Evolutionary conservation across 1,140 invertebrate species (phyloP).

Genomic region (Helicoverpa armigera): DNA sequence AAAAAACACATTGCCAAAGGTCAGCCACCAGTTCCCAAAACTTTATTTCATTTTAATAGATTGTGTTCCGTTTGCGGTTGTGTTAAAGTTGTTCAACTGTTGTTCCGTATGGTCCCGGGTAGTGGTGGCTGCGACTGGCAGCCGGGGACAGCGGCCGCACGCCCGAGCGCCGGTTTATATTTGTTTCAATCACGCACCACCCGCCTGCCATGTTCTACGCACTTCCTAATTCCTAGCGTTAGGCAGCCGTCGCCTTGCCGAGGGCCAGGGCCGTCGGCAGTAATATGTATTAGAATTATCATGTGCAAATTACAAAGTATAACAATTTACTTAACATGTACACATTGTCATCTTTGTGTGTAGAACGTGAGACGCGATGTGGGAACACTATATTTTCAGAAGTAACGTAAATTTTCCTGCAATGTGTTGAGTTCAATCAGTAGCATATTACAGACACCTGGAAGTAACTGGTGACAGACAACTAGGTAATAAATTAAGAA

Average conservation of each 20-base stretch:
- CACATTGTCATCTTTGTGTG: slow-evolving; percentile 8
- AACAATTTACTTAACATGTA: slow-evolving; percentile 1
- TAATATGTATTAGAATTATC: slow-evolving; percentile 34
- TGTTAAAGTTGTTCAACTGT: not conserved
- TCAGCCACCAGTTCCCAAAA: not conserved
- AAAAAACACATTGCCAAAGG: slow-evolving; percentile 26
- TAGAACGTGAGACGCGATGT: not conserved
- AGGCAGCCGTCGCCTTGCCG: slow-evolving; percentile 42
- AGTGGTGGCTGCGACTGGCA: slow-evolving; percentile 4
- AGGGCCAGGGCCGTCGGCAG: slow-evolving; percentile 39
- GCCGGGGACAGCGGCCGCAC: slow-evolving; percentile 48
- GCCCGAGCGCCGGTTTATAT: slow-evolving; percentile 65
- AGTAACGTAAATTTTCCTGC: not conserved
- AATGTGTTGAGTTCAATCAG: not conserved
- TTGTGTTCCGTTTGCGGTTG: not conserved
- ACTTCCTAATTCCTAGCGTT: slow-evolving; percentile 56
- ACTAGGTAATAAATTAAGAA: not conserved
- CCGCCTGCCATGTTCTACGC: slow-evolving; percentile 61
- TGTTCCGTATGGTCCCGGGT: not conserved
- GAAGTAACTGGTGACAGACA: not conserved
- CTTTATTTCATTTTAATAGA: slow-evolving; percentile 25
- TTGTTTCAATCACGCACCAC: slow-evolving; percentile 65
- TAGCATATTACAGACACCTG: not conserved
- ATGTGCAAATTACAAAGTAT: slow-evolving; percentile 25
- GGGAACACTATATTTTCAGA: not conserved